Evolutionary conservation across 2,888 invertebrate species (phyloP), one percentile per base, ranked within the genome.

Genomic region (Ophion obscuratus): DNA sequence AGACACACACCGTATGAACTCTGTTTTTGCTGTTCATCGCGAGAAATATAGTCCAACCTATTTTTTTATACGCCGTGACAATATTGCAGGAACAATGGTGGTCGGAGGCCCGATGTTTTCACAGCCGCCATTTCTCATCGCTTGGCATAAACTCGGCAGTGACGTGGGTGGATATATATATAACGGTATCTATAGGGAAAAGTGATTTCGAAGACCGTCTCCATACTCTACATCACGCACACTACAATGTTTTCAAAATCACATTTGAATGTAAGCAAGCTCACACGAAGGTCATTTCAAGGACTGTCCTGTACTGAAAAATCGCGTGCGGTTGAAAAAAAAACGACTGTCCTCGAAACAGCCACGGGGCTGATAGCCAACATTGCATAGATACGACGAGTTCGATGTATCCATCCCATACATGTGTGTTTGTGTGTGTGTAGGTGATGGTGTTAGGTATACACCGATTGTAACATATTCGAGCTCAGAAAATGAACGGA

Each of bases 81-180:
- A 83, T 75, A 79, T 79, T 83, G 79, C 79, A 47, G 62, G 27
- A 74, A 81, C 75, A 68, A 67, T 66, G 57, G 73, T 36, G 71
- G 66, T 68, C 57, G 68, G 40, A 79, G 68, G 27, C 27, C 79
- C 74, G 61, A 79, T 79, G 74, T 82, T 82, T 83, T 83, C 75
- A 53, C 70, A 79, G 83, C 74, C 67, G 68, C 53, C 67, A 83
- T 83, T 83, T 83, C 40, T 78, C 83, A 79, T 57, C 40, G 57
- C 31, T 47, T 73, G 61, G 73, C 74, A 83, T 70, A 75, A 79
- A 74, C 68, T 79, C 64, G 40, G 47, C 61, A 47, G 31, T 67
- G 40, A 74, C 64, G 47, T 40, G 61, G 24, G 47, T 70, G 47
- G 11, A 27, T 17, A 53, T 67, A 40, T 44, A 40, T 10, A n/a